Percentiles rank a stretch among this genome's conserved stretches.
phyloP scores from a whole-genome alignment of 2,797 vertebrate species.

The Acanthurus lineatus region DNA sequence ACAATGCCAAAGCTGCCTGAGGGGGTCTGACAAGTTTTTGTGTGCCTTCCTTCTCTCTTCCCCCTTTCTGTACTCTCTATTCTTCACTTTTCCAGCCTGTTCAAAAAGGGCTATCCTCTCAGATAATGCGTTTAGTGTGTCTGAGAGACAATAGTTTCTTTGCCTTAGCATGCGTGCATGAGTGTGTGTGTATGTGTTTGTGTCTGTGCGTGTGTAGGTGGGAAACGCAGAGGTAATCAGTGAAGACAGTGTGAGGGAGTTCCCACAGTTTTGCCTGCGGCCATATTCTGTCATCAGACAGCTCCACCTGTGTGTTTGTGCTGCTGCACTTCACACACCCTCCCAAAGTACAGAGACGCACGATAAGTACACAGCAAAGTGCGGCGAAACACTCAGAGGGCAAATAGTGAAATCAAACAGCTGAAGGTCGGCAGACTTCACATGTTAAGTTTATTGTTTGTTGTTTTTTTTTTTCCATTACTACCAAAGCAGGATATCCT shows the following conservation, averaged over 20 bases:
- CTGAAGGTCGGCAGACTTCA: conserved; percentile 52
- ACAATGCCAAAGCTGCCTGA: conserved; percentile 77
- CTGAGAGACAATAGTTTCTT: conserved; percentile 67
- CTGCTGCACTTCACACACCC: conserved; percentile 36
- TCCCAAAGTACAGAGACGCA: conserved; percentile 17
- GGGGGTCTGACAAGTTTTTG: conserved; percentile 74
- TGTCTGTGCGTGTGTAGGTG: conserved; percentile 42
- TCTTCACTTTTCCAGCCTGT: conserved; percentile 56
- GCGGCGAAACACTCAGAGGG: background rate
- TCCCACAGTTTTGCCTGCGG: conserved; percentile 68
- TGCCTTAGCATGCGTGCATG: conserved; percentile 41
- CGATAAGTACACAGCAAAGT: conserved; percentile 12
- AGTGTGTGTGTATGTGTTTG: conserved; percentile 44
- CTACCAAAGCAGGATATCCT: conserved; percentile 50
- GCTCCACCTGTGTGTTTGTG: conserved; percentile 60
- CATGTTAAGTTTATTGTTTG: conserved; percentile 68
- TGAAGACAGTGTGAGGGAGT: conserved; percentile 66
- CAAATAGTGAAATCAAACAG: conserved; percentile 56
- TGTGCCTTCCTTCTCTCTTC: conserved; percentile 60
- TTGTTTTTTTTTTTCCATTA: conserved; percentile 31
- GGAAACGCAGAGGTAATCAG: conserved; percentile 52
- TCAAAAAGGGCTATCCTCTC: conserved; percentile 48
- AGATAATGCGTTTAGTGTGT: conserved; percentile 72
- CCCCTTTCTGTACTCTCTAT: conserved; percentile 60
- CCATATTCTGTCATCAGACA: conserved; percentile 61